Conservation (phyloP, 2,888 invertebrate species). For the Thymelicus sylvestris region DNA sequence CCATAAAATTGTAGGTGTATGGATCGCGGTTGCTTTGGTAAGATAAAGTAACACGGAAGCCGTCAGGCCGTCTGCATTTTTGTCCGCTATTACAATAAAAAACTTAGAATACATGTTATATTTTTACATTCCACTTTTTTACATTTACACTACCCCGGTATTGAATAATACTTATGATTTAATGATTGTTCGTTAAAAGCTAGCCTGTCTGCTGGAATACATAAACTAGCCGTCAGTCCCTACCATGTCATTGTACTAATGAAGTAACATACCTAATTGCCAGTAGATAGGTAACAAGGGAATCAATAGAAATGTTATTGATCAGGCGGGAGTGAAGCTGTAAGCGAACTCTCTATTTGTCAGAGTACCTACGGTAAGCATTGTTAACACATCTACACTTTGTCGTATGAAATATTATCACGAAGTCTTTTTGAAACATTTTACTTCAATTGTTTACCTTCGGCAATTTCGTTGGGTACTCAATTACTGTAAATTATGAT, state of each 20-base stretch:
- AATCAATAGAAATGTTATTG: constrained; percentile 53
- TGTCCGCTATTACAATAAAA: too few species aligned
- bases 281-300: constrained; percentile 42
- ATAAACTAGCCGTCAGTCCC: background rate
- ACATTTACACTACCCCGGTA: too few species aligned
- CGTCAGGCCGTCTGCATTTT: too few species aligned
- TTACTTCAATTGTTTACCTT: background rate
- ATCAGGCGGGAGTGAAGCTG: constrained; percentile 49
- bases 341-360: constrained; percentile 38
- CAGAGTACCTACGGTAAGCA: constrained; percentile 27
- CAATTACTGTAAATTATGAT: background rate
- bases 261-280: constrained; percentile 35
- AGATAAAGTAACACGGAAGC: too few species aligned
- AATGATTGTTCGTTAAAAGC: too few species aligned
- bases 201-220: too few species aligned
- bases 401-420: constrained; percentile 9
- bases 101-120: too few species aligned
- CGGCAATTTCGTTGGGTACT: background rate
- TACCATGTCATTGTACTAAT: constrained; percentile 33
- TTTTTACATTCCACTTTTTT: too few species aligned
- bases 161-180: too few species aligned
- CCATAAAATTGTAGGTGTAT: too few species aligned
- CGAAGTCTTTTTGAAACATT: background rate
- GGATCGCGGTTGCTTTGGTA: too few species aligned
- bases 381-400: constrained; percentile 30